Evolutionary conservation across 2,888 invertebrate species (phyloP).

Genomic region (Lycaena phlaeas): DNA sequence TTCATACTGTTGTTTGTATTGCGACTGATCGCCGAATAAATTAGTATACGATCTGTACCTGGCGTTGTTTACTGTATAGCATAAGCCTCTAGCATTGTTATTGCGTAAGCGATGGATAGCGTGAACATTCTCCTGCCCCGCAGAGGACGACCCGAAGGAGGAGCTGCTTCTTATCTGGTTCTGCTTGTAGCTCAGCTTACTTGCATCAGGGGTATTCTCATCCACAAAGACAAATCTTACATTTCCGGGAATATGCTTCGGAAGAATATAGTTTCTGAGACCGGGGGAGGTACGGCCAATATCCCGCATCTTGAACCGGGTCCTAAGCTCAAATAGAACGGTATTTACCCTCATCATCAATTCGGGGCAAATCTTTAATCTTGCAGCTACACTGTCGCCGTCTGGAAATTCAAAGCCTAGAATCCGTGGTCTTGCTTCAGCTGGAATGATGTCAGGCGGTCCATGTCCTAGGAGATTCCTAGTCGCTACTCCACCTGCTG

Average conservation of each 20-base stretch:
- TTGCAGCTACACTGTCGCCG: not conserved
- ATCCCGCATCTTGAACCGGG: not conserved
- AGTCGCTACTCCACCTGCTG: not conserved
- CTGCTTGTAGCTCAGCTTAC: not conserved
- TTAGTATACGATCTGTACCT: too few species aligned
- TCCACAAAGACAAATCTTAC: not conserved
- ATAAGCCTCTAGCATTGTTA: too few species aligned
- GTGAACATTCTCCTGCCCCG: too few species aligned
- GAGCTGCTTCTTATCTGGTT: not conserved
- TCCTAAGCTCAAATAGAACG: not conserved
- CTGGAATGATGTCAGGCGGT: not conserved
- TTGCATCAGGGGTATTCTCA: not conserved
- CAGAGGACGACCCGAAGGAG: not conserved
- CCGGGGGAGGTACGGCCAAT: not conserved
- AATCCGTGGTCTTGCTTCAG: not conserved
- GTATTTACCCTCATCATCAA: too few species aligned
- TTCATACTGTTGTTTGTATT: too few species aligned
- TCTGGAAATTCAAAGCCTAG: constrained; percentile 1
- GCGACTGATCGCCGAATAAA: too few species aligned
- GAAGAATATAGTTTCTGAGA: not conserved
- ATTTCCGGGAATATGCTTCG: constrained; percentile 1
- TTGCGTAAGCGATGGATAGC: too few species aligned
- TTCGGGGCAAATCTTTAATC: not conserved
- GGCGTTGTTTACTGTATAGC: too few species aligned
- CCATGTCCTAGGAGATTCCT: not conserved